A percentile compares a stretch with the other conserved stretches of the same genome.
Conservation (phyloP, 2,797 vertebrate genomes). For the Botia almorhae region DNA sequence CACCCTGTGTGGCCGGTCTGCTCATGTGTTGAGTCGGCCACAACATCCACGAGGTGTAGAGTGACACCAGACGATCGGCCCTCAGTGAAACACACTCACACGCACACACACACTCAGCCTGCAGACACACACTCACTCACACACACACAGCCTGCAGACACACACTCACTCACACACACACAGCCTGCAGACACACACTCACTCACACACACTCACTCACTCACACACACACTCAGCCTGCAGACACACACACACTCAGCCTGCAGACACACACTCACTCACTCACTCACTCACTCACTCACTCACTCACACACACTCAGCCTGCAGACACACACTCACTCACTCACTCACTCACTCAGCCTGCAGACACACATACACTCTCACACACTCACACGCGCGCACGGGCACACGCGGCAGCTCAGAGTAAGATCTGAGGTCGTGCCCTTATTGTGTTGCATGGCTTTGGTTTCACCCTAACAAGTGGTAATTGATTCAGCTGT, state of each 20-base stretch:
- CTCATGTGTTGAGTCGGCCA: conserved; percentile 76
- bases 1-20: conserved; percentile 50
- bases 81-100: conserved; percentile 33
- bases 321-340: no score
- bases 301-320: no score
- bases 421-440: conserved; percentile 75
- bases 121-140: no score
- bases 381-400: not conserved
- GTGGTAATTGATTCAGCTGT: conserved; percentile 97
- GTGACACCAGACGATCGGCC: conserved; percentile 65
- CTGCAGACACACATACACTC: no score
- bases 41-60: conserved; percentile 74
- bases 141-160: not conserved
- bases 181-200: no score
- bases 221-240: no score
- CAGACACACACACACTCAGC: no score
- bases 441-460: conserved; percentile 89
- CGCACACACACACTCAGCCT: conserved; percentile 6
- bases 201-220: no score
- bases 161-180: not conserved
- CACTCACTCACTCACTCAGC: no score
- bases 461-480: conserved; percentile 94
- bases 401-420: conserved; percentile 37
- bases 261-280: no score
- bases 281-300: no score